These are phyloP conservation scores for Syngnathoides biaculeatus DNA, from an alignment of 2,113 vertebrate genomes.

Conservation along the genomic window DNA sequence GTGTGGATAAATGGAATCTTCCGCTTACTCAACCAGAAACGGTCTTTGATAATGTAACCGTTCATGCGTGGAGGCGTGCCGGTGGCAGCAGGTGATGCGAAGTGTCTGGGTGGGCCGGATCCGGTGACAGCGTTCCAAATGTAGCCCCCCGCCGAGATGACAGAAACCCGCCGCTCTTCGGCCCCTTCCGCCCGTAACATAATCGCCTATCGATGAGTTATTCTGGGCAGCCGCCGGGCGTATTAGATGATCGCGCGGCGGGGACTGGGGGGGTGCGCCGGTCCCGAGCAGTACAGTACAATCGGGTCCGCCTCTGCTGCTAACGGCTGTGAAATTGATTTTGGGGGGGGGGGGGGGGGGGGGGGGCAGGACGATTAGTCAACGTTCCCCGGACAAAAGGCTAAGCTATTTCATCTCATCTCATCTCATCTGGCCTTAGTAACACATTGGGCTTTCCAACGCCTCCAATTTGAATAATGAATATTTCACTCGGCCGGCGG, in stretches of 20 bases:
- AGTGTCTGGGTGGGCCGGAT: conserved; percentile 51
- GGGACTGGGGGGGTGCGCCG: background rate
- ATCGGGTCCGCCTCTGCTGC: conserved; percentile 68
- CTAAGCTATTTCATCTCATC: conserved; percentile 73
- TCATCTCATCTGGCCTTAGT: conserved; percentile 70
- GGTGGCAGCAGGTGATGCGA: conserved; percentile 46
- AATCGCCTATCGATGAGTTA: conserved; percentile 66
- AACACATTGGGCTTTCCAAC: conserved; percentile 72
- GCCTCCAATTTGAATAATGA: conserved; percentile 75
- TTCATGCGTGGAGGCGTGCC: conserved; percentile 18
- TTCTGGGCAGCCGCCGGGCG: conserved; percentile 59
- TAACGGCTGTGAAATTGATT: conserved; percentile 70
- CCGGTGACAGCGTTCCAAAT: conserved; percentile 65
- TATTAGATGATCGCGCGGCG: conserved; percentile 55
- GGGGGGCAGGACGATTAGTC: conserved; percentile 66
- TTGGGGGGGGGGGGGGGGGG: background rate
- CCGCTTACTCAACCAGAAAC: background rate
- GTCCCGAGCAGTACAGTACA: conserved; percentile 67
- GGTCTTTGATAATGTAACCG: conserved; percentile 14
- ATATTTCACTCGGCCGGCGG: conserved; percentile 54
- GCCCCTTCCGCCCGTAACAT: conserved; percentile 61
- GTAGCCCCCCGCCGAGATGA: conserved; percentile 63
- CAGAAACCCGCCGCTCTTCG: conserved; percentile 66
- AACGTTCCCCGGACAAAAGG: conserved; percentile 71
- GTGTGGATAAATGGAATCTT: background rate